A percentile compares a stretch with the other conserved stretches of the same genome.
Conservation (phyloP, 2,888 invertebrate genomes). For the Gastrophysa polygoni region DNA sequence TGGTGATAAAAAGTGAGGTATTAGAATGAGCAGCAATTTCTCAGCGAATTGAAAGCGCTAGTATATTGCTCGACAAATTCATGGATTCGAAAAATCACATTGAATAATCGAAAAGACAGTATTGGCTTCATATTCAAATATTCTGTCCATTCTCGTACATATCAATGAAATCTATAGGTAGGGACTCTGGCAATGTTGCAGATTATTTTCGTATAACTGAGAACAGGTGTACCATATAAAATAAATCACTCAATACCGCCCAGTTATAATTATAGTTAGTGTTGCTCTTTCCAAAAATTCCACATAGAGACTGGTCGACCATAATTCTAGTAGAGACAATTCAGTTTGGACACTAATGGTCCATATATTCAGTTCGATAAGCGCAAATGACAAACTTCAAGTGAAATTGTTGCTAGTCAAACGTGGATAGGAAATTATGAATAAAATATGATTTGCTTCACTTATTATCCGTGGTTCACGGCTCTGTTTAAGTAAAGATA, state of each 20-base stretch:
- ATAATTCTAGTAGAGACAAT: conserved; percentile 2
- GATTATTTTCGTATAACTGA: background rate
- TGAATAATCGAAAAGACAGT: background rate
- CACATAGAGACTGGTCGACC: background rate
- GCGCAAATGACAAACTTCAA: conserved; percentile 4
- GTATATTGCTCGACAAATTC: no score
- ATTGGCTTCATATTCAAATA: background rate
- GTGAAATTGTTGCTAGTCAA: background rate
- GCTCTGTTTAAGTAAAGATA: background rate
- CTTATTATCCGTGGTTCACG: no score
- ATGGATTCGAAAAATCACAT: no score
- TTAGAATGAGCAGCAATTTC: no score
- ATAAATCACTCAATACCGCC: background rate
- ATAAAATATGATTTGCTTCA: background rate
- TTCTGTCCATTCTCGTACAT: background rate
- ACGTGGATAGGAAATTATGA: background rate
- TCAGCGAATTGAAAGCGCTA: no score
- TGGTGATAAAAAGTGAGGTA: no score
- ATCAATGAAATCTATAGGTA: background rate
- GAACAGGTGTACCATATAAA: background rate
- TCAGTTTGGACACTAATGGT: conserved; percentile 4
- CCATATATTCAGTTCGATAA: conserved; percentile 5
- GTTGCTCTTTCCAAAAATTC: background rate
- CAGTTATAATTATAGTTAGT: background rate
- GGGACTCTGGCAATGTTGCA: background rate